Conservation (phyloP, 2,888 invertebrate genomes). For the Drosophila seclusa region DNA sequence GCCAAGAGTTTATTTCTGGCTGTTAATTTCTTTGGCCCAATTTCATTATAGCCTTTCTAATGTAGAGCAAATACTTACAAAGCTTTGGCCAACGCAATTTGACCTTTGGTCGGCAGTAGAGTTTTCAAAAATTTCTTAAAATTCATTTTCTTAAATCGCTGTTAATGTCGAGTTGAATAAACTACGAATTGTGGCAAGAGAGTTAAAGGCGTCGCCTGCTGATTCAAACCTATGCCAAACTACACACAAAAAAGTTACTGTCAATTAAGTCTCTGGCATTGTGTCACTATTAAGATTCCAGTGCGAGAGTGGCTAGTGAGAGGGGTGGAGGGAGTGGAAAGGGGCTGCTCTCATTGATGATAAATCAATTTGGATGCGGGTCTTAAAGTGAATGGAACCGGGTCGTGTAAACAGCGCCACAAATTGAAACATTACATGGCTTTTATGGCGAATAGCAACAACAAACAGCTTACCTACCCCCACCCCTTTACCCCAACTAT, state of each 20-base stretch:
- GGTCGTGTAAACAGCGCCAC: slow-evolving; percentile 34
- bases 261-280: slow-evolving; percentile 34
- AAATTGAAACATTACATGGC: slow-evolving; percentile 71
- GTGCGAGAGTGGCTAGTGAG: not conserved
- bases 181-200: slow-evolving; percentile 4
- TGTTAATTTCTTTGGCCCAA: not conserved
- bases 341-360: slow-evolving; percentile 23
- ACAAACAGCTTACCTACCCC: not conserved
- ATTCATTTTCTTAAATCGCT: slow-evolving; percentile 33
- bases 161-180: slow-evolving; percentile 22
- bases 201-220: slow-evolving; percentile 25
- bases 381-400: slow-evolving; percentile 10
- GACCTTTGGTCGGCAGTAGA: slow-evolving; percentile 23
- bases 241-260: slow-evolving; percentile 3
- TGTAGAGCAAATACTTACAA: slow-evolving; percentile 55
- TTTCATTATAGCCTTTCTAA: not conserved
- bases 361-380: slow-evolving; percentile 57
- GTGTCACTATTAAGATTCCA: slow-evolving; percentile 7
- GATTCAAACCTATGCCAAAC: not conserved
- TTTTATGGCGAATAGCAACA: slow-evolving; percentile 38
- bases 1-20: not conserved
- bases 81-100: slow-evolving; percentile 32
- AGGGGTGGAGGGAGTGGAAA: not conserved
- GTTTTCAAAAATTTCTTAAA: slow-evolving; percentile 43
- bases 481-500: slow-evolving; percentile 2